phyloP scores from a whole-genome alignment of 1,140 invertebrate species.

The Onthophagus taurus region DNA sequence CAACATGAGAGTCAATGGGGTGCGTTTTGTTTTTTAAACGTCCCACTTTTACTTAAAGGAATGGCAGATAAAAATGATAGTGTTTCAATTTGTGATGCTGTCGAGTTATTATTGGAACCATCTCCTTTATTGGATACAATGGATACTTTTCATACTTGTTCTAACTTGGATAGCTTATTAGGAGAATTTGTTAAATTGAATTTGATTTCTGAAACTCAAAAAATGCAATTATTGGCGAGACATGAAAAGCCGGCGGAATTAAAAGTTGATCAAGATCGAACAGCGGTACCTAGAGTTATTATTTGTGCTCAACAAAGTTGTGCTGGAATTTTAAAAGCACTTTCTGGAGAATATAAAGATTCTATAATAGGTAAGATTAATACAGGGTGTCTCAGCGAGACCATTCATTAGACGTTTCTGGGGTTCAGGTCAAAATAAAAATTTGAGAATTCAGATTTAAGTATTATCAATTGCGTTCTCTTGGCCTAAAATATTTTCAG shows the following conservation, averaged over 20 bases:
- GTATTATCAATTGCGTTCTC: too few species aligned
- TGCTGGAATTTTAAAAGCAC: slow-evolving; percentile 74
- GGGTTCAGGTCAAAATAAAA: too few species aligned
- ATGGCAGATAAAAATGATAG: slow-evolving; percentile 45
- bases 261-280: slow-evolving; percentile 28
- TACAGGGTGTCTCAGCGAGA: too few species aligned
- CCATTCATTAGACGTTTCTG: too few species aligned
- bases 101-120: slow-evolving; percentile 73
- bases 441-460: too few species aligned
- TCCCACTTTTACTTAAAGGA: slow-evolving; percentile 69
- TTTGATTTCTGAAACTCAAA: slow-evolving; percentile 70
- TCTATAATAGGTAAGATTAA: slow-evolving; percentile 45
- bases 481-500: too few species aligned
- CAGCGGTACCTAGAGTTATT: slow-evolving; percentile 65
- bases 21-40: slow-evolving; percentile 85
- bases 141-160: slow-evolving; percentile 80
- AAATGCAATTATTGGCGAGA: slow-evolving; percentile 58
- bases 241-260: slow-evolving; percentile 42
- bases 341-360: slow-evolving; percentile 69
- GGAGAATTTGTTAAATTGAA: slow-evolving; percentile 71
- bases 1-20: slow-evolving; percentile 79
- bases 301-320: slow-evolving; percentile 80
- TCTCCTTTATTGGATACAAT: slow-evolving; percentile 78
- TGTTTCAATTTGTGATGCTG: slow-evolving; percentile 55
- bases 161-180: slow-evolving; percentile 73